These are phyloP conservation scores for Craseonycteris thonglongyai DNA, from an alignment of 2,113 vertebrate genomes.

Conservation along the genomic window DNA sequence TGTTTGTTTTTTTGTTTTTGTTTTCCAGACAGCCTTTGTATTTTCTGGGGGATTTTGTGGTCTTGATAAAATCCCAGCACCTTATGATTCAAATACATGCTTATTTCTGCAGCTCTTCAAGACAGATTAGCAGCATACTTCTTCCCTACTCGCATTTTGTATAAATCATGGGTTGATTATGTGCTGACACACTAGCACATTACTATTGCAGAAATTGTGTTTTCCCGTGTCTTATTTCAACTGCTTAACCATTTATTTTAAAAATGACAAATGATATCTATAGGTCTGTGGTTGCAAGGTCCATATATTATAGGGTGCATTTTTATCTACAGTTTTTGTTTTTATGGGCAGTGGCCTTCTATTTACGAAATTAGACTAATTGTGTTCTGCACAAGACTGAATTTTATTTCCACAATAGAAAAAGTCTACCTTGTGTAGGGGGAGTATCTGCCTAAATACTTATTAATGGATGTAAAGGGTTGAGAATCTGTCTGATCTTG, in stretches of 20 bases:
- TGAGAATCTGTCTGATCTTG: not conserved
- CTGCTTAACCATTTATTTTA: conserved; percentile 43
- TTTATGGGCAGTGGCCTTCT: conserved; percentile 28
- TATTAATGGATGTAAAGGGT: not conserved
- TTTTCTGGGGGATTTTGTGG: not conserved
- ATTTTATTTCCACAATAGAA: not conserved
- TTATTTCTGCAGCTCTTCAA: not conserved
- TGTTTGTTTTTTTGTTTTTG: too few relatives aligned
- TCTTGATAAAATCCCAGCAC: not conserved
- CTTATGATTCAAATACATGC: not conserved
- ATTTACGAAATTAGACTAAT: conserved; percentile 56
- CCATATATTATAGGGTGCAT: not conserved
- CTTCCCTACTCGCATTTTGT: not conserved
- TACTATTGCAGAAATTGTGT: conserved; percentile 7
- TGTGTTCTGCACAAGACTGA: not conserved
- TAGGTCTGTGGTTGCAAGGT: not conserved
- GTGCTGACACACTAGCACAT: conserved; percentile 21
- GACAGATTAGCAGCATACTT: not conserved
- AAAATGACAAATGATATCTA: conserved; percentile 48
- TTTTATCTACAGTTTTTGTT: conserved; percentile 46
- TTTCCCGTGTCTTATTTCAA: conserved; percentile 27
- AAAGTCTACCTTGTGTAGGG: not conserved
- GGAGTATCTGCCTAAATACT: not conserved
- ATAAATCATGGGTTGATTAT: not conserved
- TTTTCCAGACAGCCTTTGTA: too few relatives aligned